A percentile compares a stretch with the other conserved stretches of the same genome.
These are phyloP conservation scores for Leptothorax acervorum DNA, from an alignment of 2,888 invertebrate species.

Conservation along the genomic window DNA sequence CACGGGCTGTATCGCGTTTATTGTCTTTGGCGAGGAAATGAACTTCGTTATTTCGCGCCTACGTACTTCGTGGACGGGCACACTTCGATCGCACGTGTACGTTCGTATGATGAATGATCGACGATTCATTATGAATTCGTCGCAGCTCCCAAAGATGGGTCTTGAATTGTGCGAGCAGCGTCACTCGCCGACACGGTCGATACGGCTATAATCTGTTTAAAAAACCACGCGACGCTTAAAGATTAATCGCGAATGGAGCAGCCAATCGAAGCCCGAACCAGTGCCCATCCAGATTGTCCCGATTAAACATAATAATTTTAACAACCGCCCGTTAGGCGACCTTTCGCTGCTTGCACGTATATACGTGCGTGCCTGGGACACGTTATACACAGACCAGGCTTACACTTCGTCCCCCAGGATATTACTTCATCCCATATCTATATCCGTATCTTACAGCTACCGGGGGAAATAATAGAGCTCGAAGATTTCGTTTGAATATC, in stretches of 20 bases:
- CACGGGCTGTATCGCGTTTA: neutral
- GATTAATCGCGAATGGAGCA: conserved; percentile 12
- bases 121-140: conserved; percentile 38
- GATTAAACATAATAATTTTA: conserved; percentile 41
- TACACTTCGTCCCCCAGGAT: neutral
- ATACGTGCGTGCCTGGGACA: conserved; percentile 6
- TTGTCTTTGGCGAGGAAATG: conserved; percentile 20
- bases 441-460: neutral
- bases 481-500: conserved; percentile 5
- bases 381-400: neutral
- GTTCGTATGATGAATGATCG: neutral
- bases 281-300: neutral
- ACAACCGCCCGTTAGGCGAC: neutral
- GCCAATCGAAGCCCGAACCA: conserved; percentile 10
- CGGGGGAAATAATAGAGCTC: neutral
- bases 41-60: conserved; percentile 21
- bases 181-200: conserved; percentile 2
- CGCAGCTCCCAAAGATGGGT: neutral
- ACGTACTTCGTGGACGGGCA: neutral
- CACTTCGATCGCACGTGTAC: neutral
- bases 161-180: conserved; percentile 1
- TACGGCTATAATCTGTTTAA: conserved; percentile 43
- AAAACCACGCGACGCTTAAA: conserved; percentile 34
- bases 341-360: conserved; percentile 28
- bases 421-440: neutral